These are phyloP conservation scores for Anneissia japonica DNA, from an alignment of 35 echinoderm and acorn worm species.

Conservation along the genomic window DNA sequence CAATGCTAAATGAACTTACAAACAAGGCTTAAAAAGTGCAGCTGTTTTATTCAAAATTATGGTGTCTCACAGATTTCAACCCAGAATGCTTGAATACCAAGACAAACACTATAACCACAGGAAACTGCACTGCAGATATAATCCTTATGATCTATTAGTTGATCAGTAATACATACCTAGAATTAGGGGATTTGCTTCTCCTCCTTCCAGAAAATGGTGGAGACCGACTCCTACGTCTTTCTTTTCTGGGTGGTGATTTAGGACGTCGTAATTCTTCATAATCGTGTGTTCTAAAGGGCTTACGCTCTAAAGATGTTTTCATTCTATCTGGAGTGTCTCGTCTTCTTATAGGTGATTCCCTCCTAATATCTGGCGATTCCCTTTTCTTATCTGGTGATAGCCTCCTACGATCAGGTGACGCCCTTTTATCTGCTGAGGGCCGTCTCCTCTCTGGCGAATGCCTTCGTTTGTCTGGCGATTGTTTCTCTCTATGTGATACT, in stretches of 20 bases:
- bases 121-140: too few species aligned
- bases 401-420: background rate
- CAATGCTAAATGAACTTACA: too few species aligned
- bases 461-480: background rate
- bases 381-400: background rate
- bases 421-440: background rate
- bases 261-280: background rate
- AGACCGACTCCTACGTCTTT: background rate
- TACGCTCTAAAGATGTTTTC: background rate
- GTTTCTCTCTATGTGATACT: background rate
- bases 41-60: too few species aligned
- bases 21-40: too few species aligned
- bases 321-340: background rate
- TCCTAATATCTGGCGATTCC: background rate
- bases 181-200: background rate
- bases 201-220: background rate
- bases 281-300: background rate
- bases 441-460: background rate
- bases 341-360: background rate
- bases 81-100: too few species aligned
- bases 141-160: too few species aligned
- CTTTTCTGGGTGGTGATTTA: background rate
- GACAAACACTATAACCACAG: too few species aligned
- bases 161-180: background rate
- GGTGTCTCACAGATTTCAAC: too few species aligned